Percentiles rank a stretch among this genome's conserved stretches.
Evolutionary conservation across 2,888 invertebrate species (phyloP).

Genomic region (Bimastos eiseni): DNA sequence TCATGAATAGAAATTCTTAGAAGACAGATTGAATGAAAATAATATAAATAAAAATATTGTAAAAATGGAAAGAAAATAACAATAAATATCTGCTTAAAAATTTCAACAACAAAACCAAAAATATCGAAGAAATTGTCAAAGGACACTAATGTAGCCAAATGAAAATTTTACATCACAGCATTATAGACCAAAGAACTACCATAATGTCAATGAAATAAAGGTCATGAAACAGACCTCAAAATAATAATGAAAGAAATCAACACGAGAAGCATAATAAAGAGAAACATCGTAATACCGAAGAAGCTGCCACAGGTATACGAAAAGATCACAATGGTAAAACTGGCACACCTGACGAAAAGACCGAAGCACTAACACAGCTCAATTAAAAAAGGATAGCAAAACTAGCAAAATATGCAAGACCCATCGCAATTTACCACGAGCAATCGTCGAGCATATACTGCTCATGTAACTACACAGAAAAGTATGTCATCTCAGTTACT

Average conservation of each 20-base stretch:
- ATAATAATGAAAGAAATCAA: not conserved
- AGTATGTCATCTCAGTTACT: not conserved
- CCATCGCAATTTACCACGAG: not conserved
- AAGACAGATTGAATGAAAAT: too few relatives aligned
- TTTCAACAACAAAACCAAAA: not conserved
- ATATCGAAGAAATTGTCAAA: not conserved
- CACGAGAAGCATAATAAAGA: not conserved
- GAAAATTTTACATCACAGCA: not conserved
- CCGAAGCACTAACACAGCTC: not conserved
- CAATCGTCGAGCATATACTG: not conserved
- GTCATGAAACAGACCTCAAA: not conserved
- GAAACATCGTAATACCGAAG: not conserved
- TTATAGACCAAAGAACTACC: not conserved
- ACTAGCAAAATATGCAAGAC: not conserved
- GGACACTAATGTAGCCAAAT: not conserved
- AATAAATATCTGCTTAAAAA: too few relatives aligned
- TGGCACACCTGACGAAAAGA: not conserved
- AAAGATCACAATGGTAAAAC: not conserved
- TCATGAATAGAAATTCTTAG: too few relatives aligned
- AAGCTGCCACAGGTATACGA: not conserved
- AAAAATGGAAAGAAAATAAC: too few relatives aligned
- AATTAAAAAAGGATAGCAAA: not conserved
- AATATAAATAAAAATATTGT: too few relatives aligned
- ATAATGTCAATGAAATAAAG: not conserved
- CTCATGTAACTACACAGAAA: not conserved